Evolutionary conservation across 37 sponge, comb jelly and placozoan genomes (phyloP).

Genomic region (Crambe crambe): DNA sequence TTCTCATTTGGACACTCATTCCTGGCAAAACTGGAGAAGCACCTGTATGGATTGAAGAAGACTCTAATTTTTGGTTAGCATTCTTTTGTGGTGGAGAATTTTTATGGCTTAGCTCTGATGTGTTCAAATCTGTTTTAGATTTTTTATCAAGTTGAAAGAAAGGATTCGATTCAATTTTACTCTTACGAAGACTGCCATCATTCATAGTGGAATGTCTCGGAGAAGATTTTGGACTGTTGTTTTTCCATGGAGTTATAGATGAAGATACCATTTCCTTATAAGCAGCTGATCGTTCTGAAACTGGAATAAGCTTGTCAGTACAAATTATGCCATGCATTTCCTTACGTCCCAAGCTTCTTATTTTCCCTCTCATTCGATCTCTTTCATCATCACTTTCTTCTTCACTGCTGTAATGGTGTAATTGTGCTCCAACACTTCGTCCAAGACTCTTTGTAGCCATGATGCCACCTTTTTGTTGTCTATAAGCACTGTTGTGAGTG

Average conservation of each 20-base stretch:
- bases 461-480: not conserved
- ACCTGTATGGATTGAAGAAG: not conserved
- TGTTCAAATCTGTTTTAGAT: not conserved
- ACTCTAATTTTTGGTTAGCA: not conserved
- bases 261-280: slow-evolving; percentile 9
- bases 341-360: slow-evolving; percentile 5
- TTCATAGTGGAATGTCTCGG: not conserved
- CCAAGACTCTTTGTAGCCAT: not conserved
- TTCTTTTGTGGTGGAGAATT: not conserved
- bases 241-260: not conserved
- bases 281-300: not conserved
- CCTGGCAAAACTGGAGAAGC: not conserved
- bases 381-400: not conserved
- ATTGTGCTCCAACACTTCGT: not conserved
- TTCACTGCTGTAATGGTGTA: not conserved
- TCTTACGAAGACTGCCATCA: not conserved
- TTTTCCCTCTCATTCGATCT: not conserved
- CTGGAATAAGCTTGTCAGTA: not conserved
- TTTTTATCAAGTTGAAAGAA: slow-evolving; percentile 22
- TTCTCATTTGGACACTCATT: slow-evolving; percentile 13
- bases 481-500: not conserved
- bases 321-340: not conserved
- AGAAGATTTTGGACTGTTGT: not conserved
- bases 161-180: slow-evolving; percentile 25
- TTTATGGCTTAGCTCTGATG: not conserved